Evolutionary conservation across 2,113 vertebrate genomes (phyloP), one percentile per base, ranked within the genome.

Genomic region (Silurus meridionalis): DNA sequence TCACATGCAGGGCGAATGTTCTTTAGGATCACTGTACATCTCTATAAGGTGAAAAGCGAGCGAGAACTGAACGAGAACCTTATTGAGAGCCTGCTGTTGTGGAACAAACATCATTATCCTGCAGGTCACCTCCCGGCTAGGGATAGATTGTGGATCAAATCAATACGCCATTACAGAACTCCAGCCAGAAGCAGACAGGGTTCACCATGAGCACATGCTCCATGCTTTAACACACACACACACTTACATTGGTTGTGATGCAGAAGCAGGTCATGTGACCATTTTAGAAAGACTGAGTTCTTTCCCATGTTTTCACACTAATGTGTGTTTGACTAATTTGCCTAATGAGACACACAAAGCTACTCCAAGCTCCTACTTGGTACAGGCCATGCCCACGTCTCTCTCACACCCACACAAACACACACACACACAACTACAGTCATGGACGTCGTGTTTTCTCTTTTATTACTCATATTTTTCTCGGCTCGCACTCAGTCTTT

Each of bases 101-200:
- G 83, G 80, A 90, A 84, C 88, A 86, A 90, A 89, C 83, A 83
- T 87, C 87, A 86, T 85, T 85, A 85, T 88, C 80, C 85, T 72
- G 58, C 67, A 84, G 85, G 63, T 85, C 80, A 77, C 80, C 84
- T 66, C 77, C 1, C 60, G 75, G 86, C 75, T 88, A 23, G 77
- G 74, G 74, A 88, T 72, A 84, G 89, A 87, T 82, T 85, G 28
- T 64, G 83, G 83, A 86, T 87, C 83, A 91, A 91, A 90, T 90
- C 85, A 85, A 91, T 91, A 87, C 66, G 87, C 86, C 86, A 91
- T 89, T 89, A 90, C 81, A 86, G 86, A 77, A 88, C 85, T 90
- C 53, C 86, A 82, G 64, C 86, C 77, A 37, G 77, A 84, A 87
- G 84, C 37, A 13, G 6, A 60, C 25, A 2, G 48, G 48, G 52